Evolutionary conservation across 2,113 vertebrate species (phyloP), one percentile per base, ranked within the genome.

Genomic region (Caracal caracal): DNA sequence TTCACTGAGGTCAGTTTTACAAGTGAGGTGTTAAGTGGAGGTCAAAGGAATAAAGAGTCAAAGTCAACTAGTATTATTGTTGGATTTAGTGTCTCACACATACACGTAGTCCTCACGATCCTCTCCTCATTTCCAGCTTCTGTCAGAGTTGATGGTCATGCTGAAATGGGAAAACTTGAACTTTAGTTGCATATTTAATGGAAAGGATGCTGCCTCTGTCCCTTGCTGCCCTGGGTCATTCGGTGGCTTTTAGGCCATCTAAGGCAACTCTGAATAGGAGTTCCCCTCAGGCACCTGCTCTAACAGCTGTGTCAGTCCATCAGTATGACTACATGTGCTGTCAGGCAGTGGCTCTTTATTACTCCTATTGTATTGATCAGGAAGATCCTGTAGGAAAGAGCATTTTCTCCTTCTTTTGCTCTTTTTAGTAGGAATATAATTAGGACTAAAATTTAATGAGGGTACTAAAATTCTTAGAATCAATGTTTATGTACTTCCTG

Each of bases 401-500:
- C 61, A 75, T 94, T 97, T 26, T 73, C 83, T n/a, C 88, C 51
- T 63, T 0, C 0, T 59, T 22, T 24, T 95, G 8, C 33, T 88
- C 49, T 37, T 19, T 61, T 33, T 71, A 53, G 24, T 81, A 37
- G 11, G 8, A 47, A 2, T 56, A 59, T 12, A 88, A 96, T 93
- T 97, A 82, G 87, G 94, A 96, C 33, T 93, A 92, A 90, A 88
- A 97, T 96, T 97, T 97, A 97, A 95, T 94, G 66, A 97, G n/a
- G 79, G 35, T 94, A 89, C 96, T 93, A 3, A 90, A 79, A 17
- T 78, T 97, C 82, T 95, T 30, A 10, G 4, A 89, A 96, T 96
- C 78, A 95, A 33, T 97, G 47, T 93, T 97, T 96, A 94, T 97
- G 40, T 86, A 98, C 94, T 97, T 96, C 7, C n/a, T 68, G 80